Base-by-base conservation (phyloP, 2,113 vertebrate species). In the Eurypyga helias region DNA sequence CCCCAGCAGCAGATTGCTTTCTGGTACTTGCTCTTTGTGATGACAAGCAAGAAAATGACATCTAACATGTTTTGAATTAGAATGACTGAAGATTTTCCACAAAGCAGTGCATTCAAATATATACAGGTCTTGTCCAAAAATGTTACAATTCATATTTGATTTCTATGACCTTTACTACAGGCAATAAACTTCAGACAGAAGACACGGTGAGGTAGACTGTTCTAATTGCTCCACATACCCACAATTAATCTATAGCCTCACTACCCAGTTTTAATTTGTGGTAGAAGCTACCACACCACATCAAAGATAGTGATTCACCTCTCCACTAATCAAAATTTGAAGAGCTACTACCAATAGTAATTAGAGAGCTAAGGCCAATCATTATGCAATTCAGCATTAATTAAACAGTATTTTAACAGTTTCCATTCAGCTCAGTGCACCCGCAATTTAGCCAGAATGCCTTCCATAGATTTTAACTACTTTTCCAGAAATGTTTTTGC, bases 191-290 rank as follows among this genome's bases (percentile, higher is more conserved):
- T 90, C 95, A 97, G 65, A 93, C 49, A 72, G 73, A 82, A 85
- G 65, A 41, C 58, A 78, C 57, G 79, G 51, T 61, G 83, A 90
- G 72, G 76, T 36, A 94, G 90, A n/a, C 45, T 77, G 41, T 81
- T 81, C 80, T 97, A 95, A 96, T 97, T 96, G 78, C 70, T 91
- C 58, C 28, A 41, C 83, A 78, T 34, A 87, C 33, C 69, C 58
- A 95, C 82, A 90, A 90, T 95, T 97, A 95, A 97, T 96, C 94
- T 93, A 62, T 94, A 97, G 96, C 89, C 90, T 88, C 80, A 87
- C 79, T 94, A 96, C 95, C 36, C 13, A 4, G 55, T 69, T 93
- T 87, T 96, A 87, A 96, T 97, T 90, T 95, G 73, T 2, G 2
- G 55, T 70, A 96, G 83, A 95, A 95, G 33, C 83, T 87, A 89